Conservation (phyloP, 2,888 invertebrate genomes). For the Synanthedon vespiformis region DNA sequence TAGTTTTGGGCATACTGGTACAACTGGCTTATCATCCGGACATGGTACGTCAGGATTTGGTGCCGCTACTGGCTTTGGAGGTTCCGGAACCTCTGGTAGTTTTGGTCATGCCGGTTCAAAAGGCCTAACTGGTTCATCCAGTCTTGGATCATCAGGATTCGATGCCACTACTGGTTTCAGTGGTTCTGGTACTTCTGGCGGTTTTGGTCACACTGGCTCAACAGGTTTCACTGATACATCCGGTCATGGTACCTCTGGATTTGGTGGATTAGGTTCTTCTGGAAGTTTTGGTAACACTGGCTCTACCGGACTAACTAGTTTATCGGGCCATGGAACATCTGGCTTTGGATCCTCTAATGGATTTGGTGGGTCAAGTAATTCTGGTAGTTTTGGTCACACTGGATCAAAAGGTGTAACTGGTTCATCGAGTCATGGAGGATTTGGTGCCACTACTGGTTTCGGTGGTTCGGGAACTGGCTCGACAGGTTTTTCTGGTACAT, state of each 20-base stretch:
- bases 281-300: background rate
- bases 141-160: too few relatives aligned
- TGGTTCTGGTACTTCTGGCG: too few relatives aligned
- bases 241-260: background rate
- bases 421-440: background rate
- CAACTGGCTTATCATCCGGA: background rate
- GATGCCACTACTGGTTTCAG: too few relatives aligned
- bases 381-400: slow-evolving; percentile 1
- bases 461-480: background rate
- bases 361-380: slow-evolving; percentile 3
- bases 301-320: background rate
- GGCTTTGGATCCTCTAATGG: slow-evolving; percentile 1
- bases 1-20: background rate
- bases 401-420: background rate
- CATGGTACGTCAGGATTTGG: background rate
- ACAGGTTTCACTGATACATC: too few relatives aligned
- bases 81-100: background rate
- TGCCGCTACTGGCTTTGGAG: background rate
- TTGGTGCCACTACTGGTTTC: background rate
- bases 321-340: slow-evolving; percentile 1
- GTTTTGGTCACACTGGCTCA: too few relatives aligned
- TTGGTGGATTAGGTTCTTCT: background rate
- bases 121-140: too few relatives aligned
- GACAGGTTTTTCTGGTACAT: too few relatives aligned
- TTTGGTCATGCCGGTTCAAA: too few relatives aligned